A percentile compares a stretch with the other conserved stretches of the same genome.
phyloP scores from a whole-genome alignment of 2,797 vertebrate species.

The Siniperca undulata region DNA sequence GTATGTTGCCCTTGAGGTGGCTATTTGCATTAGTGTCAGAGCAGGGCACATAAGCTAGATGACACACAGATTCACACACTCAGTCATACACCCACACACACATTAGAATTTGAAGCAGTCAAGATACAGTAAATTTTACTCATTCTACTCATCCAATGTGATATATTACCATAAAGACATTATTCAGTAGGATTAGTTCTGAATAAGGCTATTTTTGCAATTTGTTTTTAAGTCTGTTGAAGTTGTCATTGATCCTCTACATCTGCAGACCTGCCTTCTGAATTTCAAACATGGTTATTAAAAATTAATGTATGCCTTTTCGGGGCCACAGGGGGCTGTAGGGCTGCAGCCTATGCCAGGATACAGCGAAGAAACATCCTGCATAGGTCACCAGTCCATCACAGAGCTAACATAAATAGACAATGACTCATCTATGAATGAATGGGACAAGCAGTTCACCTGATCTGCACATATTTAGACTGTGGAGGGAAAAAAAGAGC shows the following conservation, averaged over 20 bases:
- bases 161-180: conserved; percentile 1
- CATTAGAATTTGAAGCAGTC: conserved; percentile 19
- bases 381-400: conserved; percentile 32
- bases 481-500: background rate
- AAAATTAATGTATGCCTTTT: conserved; percentile 55
- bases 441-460: background rate
- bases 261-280: conserved; percentile 40
- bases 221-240: conserved; percentile 14
- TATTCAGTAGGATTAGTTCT: background rate
- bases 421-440: conserved; percentile 24
- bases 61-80: conserved; percentile 32
- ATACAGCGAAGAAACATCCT: background rate
- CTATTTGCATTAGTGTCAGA: conserved; percentile 80
- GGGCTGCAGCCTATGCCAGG: conserved; percentile 7
- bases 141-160: background rate
- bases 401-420: conserved; percentile 20
- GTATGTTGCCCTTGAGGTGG: conserved; percentile 82
- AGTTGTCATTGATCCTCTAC: conserved; percentile 34
- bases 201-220: too few relatives aligned
- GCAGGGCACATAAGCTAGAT: conserved; percentile 57
- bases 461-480: conserved; percentile 21
- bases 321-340: conserved; percentile 9
- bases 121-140: conserved; percentile 20
- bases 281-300: conserved; percentile 56
- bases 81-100: conserved; percentile 2